Base-by-base conservation (phyloP, 2,888 invertebrate genomes). In the Morpho helenor region DNA sequence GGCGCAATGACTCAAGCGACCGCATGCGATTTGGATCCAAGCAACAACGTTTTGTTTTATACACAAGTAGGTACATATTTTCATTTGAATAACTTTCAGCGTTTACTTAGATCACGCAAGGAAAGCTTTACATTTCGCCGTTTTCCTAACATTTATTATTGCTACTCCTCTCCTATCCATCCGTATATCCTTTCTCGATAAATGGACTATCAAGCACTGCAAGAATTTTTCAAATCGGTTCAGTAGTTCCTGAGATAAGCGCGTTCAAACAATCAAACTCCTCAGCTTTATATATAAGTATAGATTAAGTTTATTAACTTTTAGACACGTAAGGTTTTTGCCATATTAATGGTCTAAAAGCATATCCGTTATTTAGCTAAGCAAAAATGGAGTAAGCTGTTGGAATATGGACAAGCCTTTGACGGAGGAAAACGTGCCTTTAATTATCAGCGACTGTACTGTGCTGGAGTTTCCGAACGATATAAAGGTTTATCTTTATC, bases 401-500 rank as follows among this genome's bases (percentile, higher is more conserved):
- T 96, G 96, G 96, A 95, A 96, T 70, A 85, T 91, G 0, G 85
- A 89, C 7, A 92, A 90, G 60, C 91, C 92, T 0, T 91, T 95
- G 60, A 91, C 79, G 22, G 76, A 91, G 0, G 91, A 92, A 2
- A 94, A 92, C 66, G 83, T 93, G 65, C 94, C 92, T 1, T 76
- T 95, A 0, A 91, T 95, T 2, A 92, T 93, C n/a, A 92, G 93
- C 57, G 94, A 96, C 74, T 92, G 93, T 54, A 91, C 92, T 55
- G 85, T 92, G 9, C 75, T 96, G 63, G 91, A 95, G 44, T 96
- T 95, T 72, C 95, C 96, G 0, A 96, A 95, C 68, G 96, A 96
- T 68, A 74, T 96, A 51, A 93, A 93, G 81, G 91, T 94, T 22
- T 7, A 41, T 7, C 7, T 31, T n/a, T 8, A 10, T 31, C 46